Conservation (phyloP, 2,113 vertebrate genomes). For the Semnopithecus entellus region DNA sequence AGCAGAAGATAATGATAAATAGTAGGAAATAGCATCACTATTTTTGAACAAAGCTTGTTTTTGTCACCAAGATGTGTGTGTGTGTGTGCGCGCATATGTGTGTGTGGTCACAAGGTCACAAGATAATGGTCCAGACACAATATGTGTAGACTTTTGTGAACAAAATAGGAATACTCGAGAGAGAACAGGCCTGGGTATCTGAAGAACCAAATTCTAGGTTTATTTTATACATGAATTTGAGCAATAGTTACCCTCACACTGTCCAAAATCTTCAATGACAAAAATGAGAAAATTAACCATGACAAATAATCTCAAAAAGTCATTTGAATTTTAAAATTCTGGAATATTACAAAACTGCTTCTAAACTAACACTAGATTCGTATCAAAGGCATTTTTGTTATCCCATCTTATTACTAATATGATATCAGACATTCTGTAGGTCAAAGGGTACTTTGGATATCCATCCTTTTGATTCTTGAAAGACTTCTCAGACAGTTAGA, state of each 20-base stretch:
- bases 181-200: neutral
- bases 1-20: neutral
- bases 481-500: neutral
- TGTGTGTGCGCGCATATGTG: neutral
- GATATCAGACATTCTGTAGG: neutral
- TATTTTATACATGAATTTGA: neutral
- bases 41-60: neutral
- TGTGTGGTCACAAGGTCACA: neutral
- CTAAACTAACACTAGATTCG: neutral
- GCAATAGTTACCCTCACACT: neutral
- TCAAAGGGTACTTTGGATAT: neutral
- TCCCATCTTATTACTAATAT: neutral
- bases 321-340: neutral
- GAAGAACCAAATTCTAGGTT: neutral
- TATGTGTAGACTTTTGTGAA: neutral
- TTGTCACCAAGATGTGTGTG: neutral
- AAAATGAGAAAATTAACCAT: neutral
- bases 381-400: neutral
- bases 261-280: neutral
- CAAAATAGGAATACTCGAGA: neutral
- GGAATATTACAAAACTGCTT: neutral
- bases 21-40: neutral
- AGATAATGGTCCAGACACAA: neutral
- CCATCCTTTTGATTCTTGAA: neutral
- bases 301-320: neutral